Base-by-base conservation (phyloP, 37 sponge, comb jelly and placozoan species). In the Eunapius fragilis region DNA sequence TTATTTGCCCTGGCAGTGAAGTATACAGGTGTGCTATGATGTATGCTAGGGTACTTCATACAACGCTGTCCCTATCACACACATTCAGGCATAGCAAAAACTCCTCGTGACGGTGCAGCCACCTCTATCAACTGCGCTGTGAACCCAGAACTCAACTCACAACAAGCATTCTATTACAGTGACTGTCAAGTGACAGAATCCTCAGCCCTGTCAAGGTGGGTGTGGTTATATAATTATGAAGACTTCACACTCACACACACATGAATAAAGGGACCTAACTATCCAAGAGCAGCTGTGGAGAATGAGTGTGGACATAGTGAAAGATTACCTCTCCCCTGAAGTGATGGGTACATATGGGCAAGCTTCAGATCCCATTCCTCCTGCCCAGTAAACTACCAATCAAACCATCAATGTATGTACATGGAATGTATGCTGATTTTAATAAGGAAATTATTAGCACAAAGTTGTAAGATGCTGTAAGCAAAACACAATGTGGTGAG, bases 121-220 rank as follows among this genome's bases (percentile, higher is more conserved):
- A 88, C 89, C 5, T 10, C 77, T 4, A 35, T 88, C 26, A 83
- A 83, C 78, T 82, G 84, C 81, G 89, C 89, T 58, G 78, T 88
- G 26, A 83, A 88, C 38, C 89, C 89, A 7, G 27, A 69, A 12
- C 84, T 88, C 25, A 88, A 76, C 68, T 67, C 68, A 28, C 83
- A 82, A 32, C 71, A 71, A 24, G 81, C 68, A 28, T 35, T 69
- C 31, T 88, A 68, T 33, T 88, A 76, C 30, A 83, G 68, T 35
- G 78, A 83, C 76, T 87, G 88, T 70, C 75, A 31, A 72, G 73
- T 35, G 17, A 79, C 32, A 30, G 75, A 34, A 4, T 37, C 36
- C 38, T 37, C 36, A 25, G n/a, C 13, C 34, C 76, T 76, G 24
- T 76, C 76, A 9, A 35, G 41, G 76, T 76, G 23, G 9, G 47